These are phyloP conservation scores for Bicyclus anynana DNA, from an alignment of 1,140 invertebrate species.

Conservation along the genomic window DNA sequence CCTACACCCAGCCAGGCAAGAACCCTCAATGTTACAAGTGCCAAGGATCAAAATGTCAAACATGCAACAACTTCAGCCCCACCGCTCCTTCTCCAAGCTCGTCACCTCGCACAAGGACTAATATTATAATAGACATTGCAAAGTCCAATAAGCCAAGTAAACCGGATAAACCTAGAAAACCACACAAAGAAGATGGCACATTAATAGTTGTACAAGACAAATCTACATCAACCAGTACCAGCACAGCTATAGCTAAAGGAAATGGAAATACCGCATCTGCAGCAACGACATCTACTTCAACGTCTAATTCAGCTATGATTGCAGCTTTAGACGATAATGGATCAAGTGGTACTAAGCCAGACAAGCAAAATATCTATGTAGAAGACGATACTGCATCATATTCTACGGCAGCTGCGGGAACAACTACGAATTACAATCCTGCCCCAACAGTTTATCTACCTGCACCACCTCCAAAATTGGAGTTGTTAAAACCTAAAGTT, in stretches of 20 bases:
- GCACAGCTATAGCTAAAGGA: background rate
- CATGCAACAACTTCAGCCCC: slow-evolving; percentile 12
- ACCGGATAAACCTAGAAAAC: background rate
- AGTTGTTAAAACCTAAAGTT: too few species aligned
- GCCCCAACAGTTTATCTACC: background rate
- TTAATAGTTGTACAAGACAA: slow-evolving; percentile 26
- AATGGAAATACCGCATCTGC: background rate
- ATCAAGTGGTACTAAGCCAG: background rate
- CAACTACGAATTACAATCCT: background rate
- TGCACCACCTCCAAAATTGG: too few species aligned
- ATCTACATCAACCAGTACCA: slow-evolving; percentile 2
- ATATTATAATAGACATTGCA: slow-evolving; percentile 36
- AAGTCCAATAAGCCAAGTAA: slow-evolving; percentile 10
- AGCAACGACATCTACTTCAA: background rate
- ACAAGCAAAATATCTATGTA: background rate
- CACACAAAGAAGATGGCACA: slow-evolving; percentile 16
- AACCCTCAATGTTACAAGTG: slow-evolving; percentile 13
- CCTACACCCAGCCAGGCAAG: slow-evolving; percentile 15
- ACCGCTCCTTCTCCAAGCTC: background rate
- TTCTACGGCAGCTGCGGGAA: slow-evolving; percentile 3
- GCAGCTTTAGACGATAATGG: background rate
- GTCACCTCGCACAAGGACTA: slow-evolving; percentile 22
- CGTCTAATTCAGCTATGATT: background rate
- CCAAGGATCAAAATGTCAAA: slow-evolving; percentile 17
- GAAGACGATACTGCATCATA: slow-evolving; percentile 8